phyloP scores from a whole-genome alignment of 2,113 vertebrate genomes.

The Cettia cetti region DNA sequence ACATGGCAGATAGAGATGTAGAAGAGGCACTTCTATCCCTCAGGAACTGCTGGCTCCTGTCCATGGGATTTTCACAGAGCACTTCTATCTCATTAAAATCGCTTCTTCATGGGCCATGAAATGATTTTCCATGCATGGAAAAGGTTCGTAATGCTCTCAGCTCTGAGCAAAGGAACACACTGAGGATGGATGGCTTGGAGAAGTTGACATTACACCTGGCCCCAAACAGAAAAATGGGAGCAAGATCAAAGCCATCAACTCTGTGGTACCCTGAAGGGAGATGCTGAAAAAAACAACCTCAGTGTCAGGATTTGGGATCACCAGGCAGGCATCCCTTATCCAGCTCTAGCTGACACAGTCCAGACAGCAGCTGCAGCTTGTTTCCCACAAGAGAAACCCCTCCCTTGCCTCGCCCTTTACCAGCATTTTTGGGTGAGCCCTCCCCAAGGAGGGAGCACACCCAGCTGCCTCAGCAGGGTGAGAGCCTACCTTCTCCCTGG shows the following conservation, averaged over 20 bases:
- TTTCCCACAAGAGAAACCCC: not conserved
- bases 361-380: not conserved
- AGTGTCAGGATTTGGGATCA: not conserved
- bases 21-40: not conserved
- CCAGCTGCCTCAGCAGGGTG: not conserved
- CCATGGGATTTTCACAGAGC: conserved; percentile 23
- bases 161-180: not conserved
- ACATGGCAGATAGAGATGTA: not conserved
- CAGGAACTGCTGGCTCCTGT: not conserved
- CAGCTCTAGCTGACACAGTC: not conserved
- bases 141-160: not conserved
- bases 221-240: not conserved
- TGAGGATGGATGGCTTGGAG: not conserved
- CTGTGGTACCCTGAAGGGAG: not conserved
- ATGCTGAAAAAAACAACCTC: not conserved
- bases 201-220: not conserved
- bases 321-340: not conserved
- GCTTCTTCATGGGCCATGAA: conserved; percentile 8
- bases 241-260: not conserved
- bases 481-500: not conserved
- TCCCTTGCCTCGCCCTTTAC: not conserved
- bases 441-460: not conserved
- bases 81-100: conserved; percentile 38
- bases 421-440: not conserved
- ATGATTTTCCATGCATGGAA: conserved; percentile 1